These are phyloP conservation scores for Lepidurus apus DNA, from an alignment of 1,140 invertebrate species.

Conservation along the genomic window DNA sequence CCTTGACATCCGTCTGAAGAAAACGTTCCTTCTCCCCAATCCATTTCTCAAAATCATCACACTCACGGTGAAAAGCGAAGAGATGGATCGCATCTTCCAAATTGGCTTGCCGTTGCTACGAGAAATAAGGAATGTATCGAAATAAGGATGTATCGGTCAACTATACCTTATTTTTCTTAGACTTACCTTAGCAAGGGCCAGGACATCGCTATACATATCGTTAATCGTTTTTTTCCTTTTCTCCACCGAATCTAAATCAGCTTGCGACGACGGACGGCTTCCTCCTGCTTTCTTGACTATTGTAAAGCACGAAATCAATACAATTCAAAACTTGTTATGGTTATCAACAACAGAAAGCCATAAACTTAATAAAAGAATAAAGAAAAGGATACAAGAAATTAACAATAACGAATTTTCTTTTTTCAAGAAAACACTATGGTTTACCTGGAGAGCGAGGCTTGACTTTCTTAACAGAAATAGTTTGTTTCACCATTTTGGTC, in stretches of 20 bases:
- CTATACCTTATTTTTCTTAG: background rate
- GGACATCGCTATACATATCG: slow-evolving; percentile 69
- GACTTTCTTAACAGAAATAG: slow-evolving; percentile 58
- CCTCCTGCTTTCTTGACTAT: background rate
- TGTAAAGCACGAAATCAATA: background rate
- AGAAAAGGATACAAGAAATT: too few relatives aligned
- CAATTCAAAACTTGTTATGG: background rate
- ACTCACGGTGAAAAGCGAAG: slow-evolving; percentile 93
- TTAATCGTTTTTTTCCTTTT: slow-evolving; percentile 74
- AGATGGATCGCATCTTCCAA: slow-evolving; percentile 88
- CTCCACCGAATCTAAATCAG: slow-evolving; percentile 72
- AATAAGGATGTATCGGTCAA: background rate
- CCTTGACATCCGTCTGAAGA: slow-evolving; percentile 72
- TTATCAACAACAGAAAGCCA: background rate
- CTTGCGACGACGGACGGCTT: slow-evolving; percentile 35
- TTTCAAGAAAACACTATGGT: background rate
- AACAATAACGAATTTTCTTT: background rate
- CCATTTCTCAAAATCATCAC: slow-evolving; percentile 96
- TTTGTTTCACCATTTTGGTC: slow-evolving; percentile 77
- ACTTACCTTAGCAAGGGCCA: slow-evolving; percentile 63
- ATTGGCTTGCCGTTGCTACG: slow-evolving; percentile 63
- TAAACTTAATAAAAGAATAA: too few relatives aligned
- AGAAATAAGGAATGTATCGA: slow-evolving; percentile 16
- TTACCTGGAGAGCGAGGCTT: slow-evolving; percentile 41
- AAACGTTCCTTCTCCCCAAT: slow-evolving; percentile 91